These are phyloP conservation scores for Drosophila triauraria DNA, from an alignment of 1,140 invertebrate species.

Conservation along the genomic window DNA sequence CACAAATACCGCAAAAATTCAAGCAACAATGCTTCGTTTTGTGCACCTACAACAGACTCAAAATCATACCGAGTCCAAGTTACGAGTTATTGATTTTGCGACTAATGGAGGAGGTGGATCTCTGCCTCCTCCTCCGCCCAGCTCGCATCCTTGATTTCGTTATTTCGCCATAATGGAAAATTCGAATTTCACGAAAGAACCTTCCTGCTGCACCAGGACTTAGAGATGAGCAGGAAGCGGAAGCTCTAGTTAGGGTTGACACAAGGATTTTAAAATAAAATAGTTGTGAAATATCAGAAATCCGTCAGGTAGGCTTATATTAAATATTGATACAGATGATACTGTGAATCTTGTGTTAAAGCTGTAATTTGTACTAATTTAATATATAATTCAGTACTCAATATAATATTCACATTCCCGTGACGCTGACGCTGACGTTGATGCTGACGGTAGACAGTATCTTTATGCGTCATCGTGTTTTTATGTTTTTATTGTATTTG, in stretches of 20 bases:
- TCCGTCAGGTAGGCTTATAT: too few relatives aligned
- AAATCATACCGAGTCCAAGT: slow-evolving; percentile 24
- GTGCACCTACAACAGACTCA: slow-evolving; percentile 8
- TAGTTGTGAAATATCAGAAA: background rate
- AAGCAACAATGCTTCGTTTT: slow-evolving; percentile 6
- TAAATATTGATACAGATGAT: background rate
- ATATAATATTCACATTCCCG: background rate
- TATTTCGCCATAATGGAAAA: slow-evolving; percentile 52
- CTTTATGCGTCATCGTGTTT: slow-evolving; percentile 43
- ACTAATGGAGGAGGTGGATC: slow-evolving; percentile 3
- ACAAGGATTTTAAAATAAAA: background rate
- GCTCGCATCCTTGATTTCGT: slow-evolving; percentile 8
- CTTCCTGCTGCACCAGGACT: background rate
- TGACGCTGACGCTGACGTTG: slow-evolving; percentile 17
- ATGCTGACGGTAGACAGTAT: slow-evolving; percentile 5
- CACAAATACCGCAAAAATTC: slow-evolving; percentile 15
- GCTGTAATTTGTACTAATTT: too few relatives aligned
- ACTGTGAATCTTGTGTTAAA: too few relatives aligned
- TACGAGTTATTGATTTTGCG: slow-evolving; percentile 40
- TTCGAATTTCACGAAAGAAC: slow-evolving; percentile 27
- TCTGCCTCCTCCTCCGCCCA: background rate
- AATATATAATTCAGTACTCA: background rate
- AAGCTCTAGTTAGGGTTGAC: background rate
- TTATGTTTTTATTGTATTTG: slow-evolving; percentile 24
- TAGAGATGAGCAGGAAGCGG: slow-evolving; percentile 21